Conservation (phyloP, 1,140 invertebrate genomes). For the Drosophila prosaltans region DNA sequence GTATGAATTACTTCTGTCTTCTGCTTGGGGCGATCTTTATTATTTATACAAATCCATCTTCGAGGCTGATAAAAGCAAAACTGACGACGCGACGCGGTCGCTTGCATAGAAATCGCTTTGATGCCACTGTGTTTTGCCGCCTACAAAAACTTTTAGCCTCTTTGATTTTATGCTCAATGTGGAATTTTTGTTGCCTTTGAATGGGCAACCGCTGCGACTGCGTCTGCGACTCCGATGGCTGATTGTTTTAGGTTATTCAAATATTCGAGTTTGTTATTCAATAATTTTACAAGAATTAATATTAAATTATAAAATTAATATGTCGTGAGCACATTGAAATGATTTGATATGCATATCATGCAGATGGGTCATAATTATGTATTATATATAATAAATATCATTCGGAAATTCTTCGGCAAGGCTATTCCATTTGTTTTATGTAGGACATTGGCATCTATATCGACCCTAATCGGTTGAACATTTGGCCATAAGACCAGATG, state of each 20-base stretch:
- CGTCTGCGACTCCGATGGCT: slow-evolving; percentile 18
- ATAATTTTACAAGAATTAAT: slow-evolving; percentile 80
- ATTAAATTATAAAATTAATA: slow-evolving; percentile 78
- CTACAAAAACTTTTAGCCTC: slow-evolving; percentile 68
- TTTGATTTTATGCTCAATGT: slow-evolving; percentile 62
- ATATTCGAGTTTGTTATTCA: slow-evolving; percentile 71
- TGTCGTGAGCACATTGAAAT: slow-evolving; percentile 65
- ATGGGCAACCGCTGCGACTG: slow-evolving; percentile 50
- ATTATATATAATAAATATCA: slow-evolving; percentile 63
- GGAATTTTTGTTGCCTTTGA: slow-evolving; percentile 73
- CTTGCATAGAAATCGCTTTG: slow-evolving; percentile 73
- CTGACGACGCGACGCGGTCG: slow-evolving; percentile 50
- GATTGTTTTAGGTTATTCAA: slow-evolving; percentile 71
- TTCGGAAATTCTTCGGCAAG: slow-evolving; percentile 70
- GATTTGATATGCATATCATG: slow-evolving; percentile 62
- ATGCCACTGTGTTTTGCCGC: slow-evolving; percentile 77
- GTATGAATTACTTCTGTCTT: slow-evolving; percentile 63
- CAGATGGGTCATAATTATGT: slow-evolving; percentile 75
- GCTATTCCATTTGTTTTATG: slow-evolving; percentile 66
- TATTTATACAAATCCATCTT: slow-evolving; percentile 80
- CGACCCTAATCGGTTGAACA: slow-evolving; percentile 18
- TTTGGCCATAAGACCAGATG: slow-evolving; percentile 30
- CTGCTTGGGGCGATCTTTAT: slow-evolving; percentile 63
- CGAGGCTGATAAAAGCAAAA: slow-evolving; percentile 76
- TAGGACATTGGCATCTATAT: slow-evolving; percentile 65